phyloP scores from a whole-genome alignment of 2,888 invertebrate species.

The Drosophila nigricruria region DNA sequence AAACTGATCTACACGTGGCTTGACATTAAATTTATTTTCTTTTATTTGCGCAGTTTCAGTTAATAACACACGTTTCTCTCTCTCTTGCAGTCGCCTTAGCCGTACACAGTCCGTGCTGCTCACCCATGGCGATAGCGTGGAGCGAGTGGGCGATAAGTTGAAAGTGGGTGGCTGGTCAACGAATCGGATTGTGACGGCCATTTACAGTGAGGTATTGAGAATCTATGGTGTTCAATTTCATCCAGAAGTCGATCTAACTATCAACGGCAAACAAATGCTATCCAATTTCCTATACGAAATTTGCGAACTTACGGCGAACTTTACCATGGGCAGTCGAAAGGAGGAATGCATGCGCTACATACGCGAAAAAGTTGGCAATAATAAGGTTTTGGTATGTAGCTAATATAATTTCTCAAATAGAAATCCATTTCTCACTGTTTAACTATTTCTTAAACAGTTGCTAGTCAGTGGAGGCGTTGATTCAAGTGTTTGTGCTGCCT shows the following conservation, averaged over 20 bases:
- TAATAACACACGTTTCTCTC: background rate
- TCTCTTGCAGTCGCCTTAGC: constrained; percentile 90
- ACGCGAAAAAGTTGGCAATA: constrained; percentile 93
- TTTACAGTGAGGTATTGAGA: constrained; percentile 95
- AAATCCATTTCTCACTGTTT: background rate
- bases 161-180: constrained; percentile 93
- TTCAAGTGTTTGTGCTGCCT: constrained; percentile 99
- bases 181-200: constrained; percentile 93
- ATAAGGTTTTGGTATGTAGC: constrained; percentile 94
- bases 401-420: background rate
- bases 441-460: constrained; percentile 87
- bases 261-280: constrained; percentile 95
- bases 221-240: constrained; percentile 99
- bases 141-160: constrained; percentile 95
- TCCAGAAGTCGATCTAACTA: constrained; percentile 98
- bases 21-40: constrained; percentile 58
- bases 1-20: constrained; percentile 84
- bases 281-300: constrained; percentile 97
- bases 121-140: constrained; percentile 99
- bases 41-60: constrained; percentile 3
- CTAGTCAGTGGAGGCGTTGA: constrained; percentile 99
- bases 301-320: constrained; percentile 93
- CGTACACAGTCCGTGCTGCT: constrained; percentile 95
- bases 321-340: constrained; percentile 95
- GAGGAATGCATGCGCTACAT: constrained; percentile 96